Evolutionary conservation across 2,797 vertebrate genomes (phyloP), one percentile per base, ranked within the genome.

Genomic region (Onychomys torridus): DNA sequence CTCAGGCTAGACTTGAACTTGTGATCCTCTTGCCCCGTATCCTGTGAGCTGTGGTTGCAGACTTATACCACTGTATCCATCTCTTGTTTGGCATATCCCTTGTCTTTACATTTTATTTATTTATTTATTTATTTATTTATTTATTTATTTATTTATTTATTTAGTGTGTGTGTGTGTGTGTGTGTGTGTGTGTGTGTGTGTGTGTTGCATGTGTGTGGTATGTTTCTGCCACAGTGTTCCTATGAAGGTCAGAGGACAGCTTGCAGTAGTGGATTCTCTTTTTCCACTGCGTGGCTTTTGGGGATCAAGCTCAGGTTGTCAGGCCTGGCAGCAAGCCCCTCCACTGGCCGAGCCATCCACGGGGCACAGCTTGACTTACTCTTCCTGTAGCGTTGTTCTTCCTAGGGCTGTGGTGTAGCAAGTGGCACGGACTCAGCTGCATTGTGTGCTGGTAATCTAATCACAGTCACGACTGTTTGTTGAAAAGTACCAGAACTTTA

Each of bases 361-460:
- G 23, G 40, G 13, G 27, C 13, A 11, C 0, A 19, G 67, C 49
- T 32, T 75, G 52, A 29, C 10, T 90, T 91, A 57, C 17, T 95
- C 76, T 88, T 21, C 87, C 40, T 93, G 25, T 32, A 40, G 59
- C 67, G 40, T 91, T 73, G 40, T 91, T 88, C 6, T 82, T 63
- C 43, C 7, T 23, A 78, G 90, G 19, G 37, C 87, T 61, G 7
- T 17, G 16, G 57, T 83, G 37, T 76, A 49, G 71, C 12, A 2
- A 9, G 46, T 27, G 12, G 21, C n/a, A 21, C 19, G 29, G 76
- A 85, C 46, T 19, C 9, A 83, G 59, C 27, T 71, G 69, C 43
- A n/a, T 79, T 84, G 93, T n/a, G 90, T 90, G 32, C 46, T 82
- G 46, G 7, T 71, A 55, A 77, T 89, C 73, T 83, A 84, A 71